A percentile compares a stretch with the other conserved stretches of the same genome.
Conservation (phyloP, 2,888 invertebrate species). For the Pristionchus japonicus region DNA sequence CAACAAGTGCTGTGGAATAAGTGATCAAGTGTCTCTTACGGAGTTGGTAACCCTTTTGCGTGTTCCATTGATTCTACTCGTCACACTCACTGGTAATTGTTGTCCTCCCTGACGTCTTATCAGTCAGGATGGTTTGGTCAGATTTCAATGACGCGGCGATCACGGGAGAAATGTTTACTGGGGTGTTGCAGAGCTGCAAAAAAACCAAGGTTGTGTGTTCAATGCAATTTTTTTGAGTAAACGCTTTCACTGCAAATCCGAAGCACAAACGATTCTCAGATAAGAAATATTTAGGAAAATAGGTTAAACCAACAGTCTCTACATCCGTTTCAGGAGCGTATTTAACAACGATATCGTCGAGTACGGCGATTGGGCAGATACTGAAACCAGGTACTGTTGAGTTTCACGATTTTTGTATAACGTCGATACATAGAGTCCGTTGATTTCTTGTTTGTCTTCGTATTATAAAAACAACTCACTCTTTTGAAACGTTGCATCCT, state of each 20-base stretch:
- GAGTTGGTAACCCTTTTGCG: too few relatives aligned
- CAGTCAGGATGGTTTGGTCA: not conserved
- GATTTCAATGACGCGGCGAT: not conserved
- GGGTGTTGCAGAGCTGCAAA: slow-evolving; percentile 8
- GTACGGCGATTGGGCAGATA: not conserved
- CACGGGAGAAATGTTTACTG: not conserved
- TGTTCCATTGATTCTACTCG: too few relatives aligned
- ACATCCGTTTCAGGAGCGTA: not conserved
- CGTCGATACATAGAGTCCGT: not conserved
- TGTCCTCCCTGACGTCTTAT: not conserved
- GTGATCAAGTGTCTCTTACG: too few relatives aligned
- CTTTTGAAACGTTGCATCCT: not conserved
- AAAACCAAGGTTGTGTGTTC: not conserved
- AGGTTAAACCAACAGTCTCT: not conserved
- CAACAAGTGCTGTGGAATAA: too few relatives aligned
- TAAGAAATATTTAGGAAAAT: not conserved
- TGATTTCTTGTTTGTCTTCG: too few relatives aligned
- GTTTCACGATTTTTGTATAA: not conserved
- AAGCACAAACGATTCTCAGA: too few relatives aligned
- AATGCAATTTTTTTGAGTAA: too few relatives aligned
- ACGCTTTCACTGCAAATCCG: too few relatives aligned
- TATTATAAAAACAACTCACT: not conserved
- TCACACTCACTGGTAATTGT: not conserved
- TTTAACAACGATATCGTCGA: not conserved
- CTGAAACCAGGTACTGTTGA: not conserved